These are phyloP conservation scores for Galemys pyrenaicus DNA, from an alignment of 2,113 vertebrate genomes.

Conservation along the genomic window DNA sequence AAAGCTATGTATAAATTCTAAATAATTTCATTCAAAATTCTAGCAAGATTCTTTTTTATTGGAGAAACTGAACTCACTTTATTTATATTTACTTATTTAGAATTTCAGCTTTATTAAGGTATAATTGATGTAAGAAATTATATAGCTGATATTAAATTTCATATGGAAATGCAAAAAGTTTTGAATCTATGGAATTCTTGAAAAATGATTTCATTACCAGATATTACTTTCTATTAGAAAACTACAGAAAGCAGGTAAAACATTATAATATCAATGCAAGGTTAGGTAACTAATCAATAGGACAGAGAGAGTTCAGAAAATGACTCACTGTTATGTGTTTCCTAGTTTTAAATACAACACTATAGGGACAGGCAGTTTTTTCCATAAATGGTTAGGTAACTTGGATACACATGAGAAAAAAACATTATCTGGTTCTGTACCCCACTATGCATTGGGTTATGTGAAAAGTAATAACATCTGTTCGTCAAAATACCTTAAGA, in stretches of 20 bases:
- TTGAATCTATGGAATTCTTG: neutral
- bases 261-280: neutral
- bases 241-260: neutral
- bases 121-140: neutral
- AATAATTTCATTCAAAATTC: neutral
- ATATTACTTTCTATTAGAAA: neutral
- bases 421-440: neutral
- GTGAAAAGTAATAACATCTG: neutral
- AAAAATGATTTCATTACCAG: neutral
- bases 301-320: neutral
- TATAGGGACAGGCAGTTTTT: neutral
- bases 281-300: neutral
- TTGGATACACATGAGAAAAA: neutral
- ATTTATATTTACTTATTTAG: neutral
- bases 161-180: neutral
- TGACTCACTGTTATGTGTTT: neutral
- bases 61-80: neutral
- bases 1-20: neutral
- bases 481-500: neutral
- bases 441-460: neutral
- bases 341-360: neutral
- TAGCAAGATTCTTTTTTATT: neutral
- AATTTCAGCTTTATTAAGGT: neutral
- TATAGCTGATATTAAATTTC: neutral
- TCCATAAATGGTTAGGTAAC: neutral